Evolutionary conservation across 2,888 invertebrate species (phyloP), one percentile per base, ranked within the genome.

Genomic region (Chymomyza fuscimana): DNA sequence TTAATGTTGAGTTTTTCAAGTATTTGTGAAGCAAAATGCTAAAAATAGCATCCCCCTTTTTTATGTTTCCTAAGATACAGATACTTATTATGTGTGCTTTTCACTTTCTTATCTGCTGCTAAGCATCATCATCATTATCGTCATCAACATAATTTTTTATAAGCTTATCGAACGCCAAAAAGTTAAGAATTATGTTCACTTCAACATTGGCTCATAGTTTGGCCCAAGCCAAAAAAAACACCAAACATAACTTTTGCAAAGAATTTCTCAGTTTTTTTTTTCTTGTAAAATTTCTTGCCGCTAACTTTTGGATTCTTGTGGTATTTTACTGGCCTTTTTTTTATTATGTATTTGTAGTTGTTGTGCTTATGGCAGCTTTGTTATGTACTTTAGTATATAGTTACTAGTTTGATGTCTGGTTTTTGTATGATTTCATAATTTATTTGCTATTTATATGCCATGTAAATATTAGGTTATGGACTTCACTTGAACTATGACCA

Each of bases 171-270:
- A 81, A 77, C 65, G 70, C 80, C 76, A 64, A 67, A 80, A 83
- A 82, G 82, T 86, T 80, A 77, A 73, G 78, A 80, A 81, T 82
- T 81, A 84, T 81, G 81, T 78, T 69, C 82, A 79, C 80, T 84
- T 82, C 67, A 75, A 78, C 72, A 65, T 86, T 81, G 63, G 67
- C 66, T 68, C 84, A 76, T 80, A 81, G 84, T 86, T 86, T 79
- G 51, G 54, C 52, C 64, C 52, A 74, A 32, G 67, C 58, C 68
- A 12, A 66, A 75, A 46, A 46, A 12, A 75, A 75, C 72, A 75
- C 60, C 68, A 52, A 61, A 68, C 75, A 67, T 65, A 82, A 83
- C 74, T 83, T 80, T 50, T 10, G 29, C 54, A 59, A 75, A 72
- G 72, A 77, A 78, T 70, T 73, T 73, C 40, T 51, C 10, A 19